A percentile compares a stretch with the other conserved stretches of the same genome.
Evolutionary conservation across 2,888 invertebrate genomes (phyloP).

Genomic region (Agrochola macilenta): DNA sequence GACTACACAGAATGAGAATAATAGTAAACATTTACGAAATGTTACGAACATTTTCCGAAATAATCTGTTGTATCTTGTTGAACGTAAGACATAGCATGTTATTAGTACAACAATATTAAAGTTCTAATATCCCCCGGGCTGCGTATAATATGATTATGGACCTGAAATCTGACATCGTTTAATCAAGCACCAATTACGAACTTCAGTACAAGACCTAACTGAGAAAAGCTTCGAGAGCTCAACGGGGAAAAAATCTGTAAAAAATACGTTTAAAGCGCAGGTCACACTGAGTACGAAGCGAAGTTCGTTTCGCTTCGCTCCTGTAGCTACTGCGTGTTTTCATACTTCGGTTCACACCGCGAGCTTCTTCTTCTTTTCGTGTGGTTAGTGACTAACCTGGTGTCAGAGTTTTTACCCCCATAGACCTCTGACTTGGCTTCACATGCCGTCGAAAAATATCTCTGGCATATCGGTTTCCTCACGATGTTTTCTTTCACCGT

Average conservation of each 20-base stretch:
- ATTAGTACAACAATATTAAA: conserved; percentile 39
- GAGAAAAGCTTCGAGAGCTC: conserved; percentile 23
- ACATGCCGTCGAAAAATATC: too few species aligned
- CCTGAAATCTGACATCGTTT: conserved; percentile 36
- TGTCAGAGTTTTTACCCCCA: too few species aligned
- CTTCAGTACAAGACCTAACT: conserved; percentile 17
- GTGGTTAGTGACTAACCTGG: too few species aligned
- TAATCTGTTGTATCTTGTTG: conserved; percentile 26
- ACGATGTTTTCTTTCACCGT: too few species aligned
- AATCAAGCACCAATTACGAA: conserved; percentile 54
- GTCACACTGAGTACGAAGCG: too few species aligned
- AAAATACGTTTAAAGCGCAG: conserved; percentile 10
- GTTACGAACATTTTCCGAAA: conserved; percentile 26
- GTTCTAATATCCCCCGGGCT: conserved; percentile 29
- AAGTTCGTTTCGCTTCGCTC: too few species aligned
- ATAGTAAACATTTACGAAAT: conserved; percentile 24
- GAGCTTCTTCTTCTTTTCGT: too few species aligned
- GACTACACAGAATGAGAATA: conserved; percentile 1
- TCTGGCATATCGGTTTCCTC: too few species aligned
- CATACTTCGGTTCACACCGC: too few species aligned
- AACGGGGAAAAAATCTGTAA: neutral
- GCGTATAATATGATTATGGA: conserved; percentile 25
- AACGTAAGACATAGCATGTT: conserved; percentile 21
- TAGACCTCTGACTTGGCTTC: too few species aligned
- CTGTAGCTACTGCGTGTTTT: too few species aligned